These are phyloP conservation scores for Acanthaster planci DNA, from an alignment of 35 echinoderm and acorn worm species.

Conservation along the genomic window DNA sequence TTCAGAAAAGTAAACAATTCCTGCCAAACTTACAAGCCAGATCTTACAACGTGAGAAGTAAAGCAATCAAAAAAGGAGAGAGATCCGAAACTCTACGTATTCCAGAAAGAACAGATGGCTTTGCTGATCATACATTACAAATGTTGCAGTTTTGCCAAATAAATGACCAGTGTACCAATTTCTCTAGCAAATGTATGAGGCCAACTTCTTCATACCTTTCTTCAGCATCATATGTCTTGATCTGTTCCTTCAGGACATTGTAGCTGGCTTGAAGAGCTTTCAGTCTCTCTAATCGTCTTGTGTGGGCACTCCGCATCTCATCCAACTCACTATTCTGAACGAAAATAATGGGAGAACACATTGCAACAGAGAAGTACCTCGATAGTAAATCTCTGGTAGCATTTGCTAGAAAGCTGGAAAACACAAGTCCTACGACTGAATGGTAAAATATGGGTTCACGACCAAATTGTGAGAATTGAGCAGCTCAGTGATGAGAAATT, in stretches of 20 bases:
- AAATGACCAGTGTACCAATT: neutral
- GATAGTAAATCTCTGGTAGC: too few relatives aligned
- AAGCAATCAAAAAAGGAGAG: too few relatives aligned
- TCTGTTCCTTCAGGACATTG: slow-evolving; percentile 85
- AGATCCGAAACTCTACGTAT: neutral
- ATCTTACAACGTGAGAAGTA: too few relatives aligned
- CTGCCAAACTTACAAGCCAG: too few relatives aligned
- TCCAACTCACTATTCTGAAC: slow-evolving; percentile 73
- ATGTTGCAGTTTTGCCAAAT: neutral
- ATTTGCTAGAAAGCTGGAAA: too few relatives aligned
- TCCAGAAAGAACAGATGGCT: neutral
- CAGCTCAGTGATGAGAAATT: too few relatives aligned
- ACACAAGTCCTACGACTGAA: too few relatives aligned
- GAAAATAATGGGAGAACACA: too few relatives aligned
- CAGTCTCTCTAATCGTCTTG: slow-evolving; percentile 67
- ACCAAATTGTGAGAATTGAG: too few relatives aligned
- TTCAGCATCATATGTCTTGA: slow-evolving; percentile 87
- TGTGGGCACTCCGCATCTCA: slow-evolving; percentile 69
- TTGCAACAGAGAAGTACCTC: too few relatives aligned
- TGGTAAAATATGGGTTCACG: too few relatives aligned
- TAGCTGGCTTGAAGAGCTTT: slow-evolving; percentile 74
- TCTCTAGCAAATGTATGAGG: neutral
- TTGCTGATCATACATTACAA: neutral
- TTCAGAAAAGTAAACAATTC: neutral
- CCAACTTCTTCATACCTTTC: slow-evolving; percentile 56